Evolutionary conservation across 2,888 invertebrate genomes (phyloP).

Genomic region (Leucoma salicis): DNA sequence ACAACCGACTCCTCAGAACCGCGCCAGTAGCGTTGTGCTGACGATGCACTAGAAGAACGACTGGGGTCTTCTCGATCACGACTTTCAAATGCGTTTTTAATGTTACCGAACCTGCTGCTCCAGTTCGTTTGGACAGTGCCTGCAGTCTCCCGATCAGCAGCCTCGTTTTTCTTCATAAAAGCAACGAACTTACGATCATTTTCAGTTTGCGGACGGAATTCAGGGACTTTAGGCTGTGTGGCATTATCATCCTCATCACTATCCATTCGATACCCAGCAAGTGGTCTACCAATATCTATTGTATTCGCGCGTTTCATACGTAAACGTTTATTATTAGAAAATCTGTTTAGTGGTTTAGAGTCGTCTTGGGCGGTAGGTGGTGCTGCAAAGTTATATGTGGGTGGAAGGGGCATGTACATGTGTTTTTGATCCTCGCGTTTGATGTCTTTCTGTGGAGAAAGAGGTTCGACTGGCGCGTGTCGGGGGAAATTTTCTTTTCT

Average conservation of each 20-base stretch:
- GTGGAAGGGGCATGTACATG: slow-evolving; percentile 64
- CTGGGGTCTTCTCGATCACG: slow-evolving; percentile 59
- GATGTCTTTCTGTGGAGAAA: slow-evolving; percentile 35
- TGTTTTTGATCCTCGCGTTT: slow-evolving; percentile 49
- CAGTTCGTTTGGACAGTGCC: slow-evolving; percentile 82
- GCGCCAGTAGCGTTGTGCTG: slow-evolving; percentile 84
- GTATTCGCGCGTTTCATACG: slow-evolving; percentile 95
- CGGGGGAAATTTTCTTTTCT: slow-evolving; percentile 40
- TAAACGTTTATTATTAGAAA: slow-evolving; percentile 81
- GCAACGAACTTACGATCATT: slow-evolving; percentile 93
- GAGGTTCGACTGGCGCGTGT: slow-evolving; percentile 30
- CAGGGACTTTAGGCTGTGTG: slow-evolving; percentile 77
- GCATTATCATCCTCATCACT: slow-evolving; percentile 69
- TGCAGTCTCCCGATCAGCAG: slow-evolving; percentile 37
- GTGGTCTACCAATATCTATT: slow-evolving; percentile 91
- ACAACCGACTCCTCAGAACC: slow-evolving; percentile 79
- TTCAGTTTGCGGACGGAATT: slow-evolving; percentile 91
- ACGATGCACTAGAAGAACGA: slow-evolving; percentile 70
- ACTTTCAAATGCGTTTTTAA: slow-evolving; percentile 91
- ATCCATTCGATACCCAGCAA: slow-evolving; percentile 78
- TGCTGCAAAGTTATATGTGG: slow-evolving; percentile 70
- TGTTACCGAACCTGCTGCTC: slow-evolving; percentile 91
- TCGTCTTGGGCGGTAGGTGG: slow-evolving; percentile 57
- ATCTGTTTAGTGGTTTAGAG: slow-evolving; percentile 67
- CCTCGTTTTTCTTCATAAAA: slow-evolving; percentile 88